Base-by-base conservation (phyloP, 1,140 invertebrate species). In the Andricus grossulariae region DNA sequence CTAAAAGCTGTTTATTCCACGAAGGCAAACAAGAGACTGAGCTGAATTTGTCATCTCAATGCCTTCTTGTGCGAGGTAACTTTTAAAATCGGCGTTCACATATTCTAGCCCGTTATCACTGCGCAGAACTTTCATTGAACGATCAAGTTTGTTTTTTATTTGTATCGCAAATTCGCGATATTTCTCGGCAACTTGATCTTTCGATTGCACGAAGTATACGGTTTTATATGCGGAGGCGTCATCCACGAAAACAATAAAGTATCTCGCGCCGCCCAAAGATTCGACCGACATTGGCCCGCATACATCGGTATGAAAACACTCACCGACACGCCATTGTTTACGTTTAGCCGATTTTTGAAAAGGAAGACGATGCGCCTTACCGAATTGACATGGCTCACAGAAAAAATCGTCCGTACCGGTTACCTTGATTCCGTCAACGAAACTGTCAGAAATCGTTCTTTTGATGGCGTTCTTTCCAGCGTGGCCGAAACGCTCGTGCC, bases 71-170 rank as follows among this genome's bases (percentile, higher is more conserved):
- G 54, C 49, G 13, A 86, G 66, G 50, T 78, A 86, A 1, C 50
- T 18, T 50, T 50, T 2, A 73, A 82, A 77, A 0, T 18, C 12
- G 10, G 10, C 12, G 45, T 83, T 85, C 0, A 60, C 71, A 21
- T 75, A 85, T 57, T 85, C 81, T 8, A 12, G 51, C 0, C 81
- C 84, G 60, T 82, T 82, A 25, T 87, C 82, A 0, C 73, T 52
- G 32, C 71, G 52, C 0, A 84, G 18, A 0, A 75, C 39, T 25
- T 83, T 80, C 2, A 85, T 80, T 1, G 49, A 45, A 2, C 66
- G 15, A 2, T 60, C 74, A 25, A 84, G 82, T 18, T 82, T 85
- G 51, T 82, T 85, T 1, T 57, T 18, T 7, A 86, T 57, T 0
- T 76, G 15, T 0, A 12, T 76, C 5, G 82, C 74, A 15, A 75